Conservation (phyloP, 1,140 invertebrate genomes). For the Copidosoma floridanum region DNA sequence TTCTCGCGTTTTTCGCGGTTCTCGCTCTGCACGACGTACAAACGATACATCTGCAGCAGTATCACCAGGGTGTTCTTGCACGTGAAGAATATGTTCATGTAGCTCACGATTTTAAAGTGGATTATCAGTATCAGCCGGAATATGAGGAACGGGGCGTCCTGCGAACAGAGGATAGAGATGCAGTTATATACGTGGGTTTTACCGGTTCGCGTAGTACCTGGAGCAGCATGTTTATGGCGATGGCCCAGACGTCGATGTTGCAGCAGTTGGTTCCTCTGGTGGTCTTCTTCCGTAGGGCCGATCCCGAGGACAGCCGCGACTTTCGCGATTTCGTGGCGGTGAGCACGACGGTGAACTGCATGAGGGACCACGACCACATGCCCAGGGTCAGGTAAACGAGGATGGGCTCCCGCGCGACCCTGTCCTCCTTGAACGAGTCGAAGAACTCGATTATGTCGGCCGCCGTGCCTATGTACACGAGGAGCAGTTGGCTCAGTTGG, state of each 20-base stretch:
- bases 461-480: conserved; percentile 84
- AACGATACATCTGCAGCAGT: conserved; percentile 77
- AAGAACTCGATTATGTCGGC: conserved; percentile 96
- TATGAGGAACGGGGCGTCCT: conserved; percentile 81
- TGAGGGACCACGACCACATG: conserved; percentile 85
- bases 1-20: conserved; percentile 49
- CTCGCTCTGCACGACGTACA: conserved; percentile 74
- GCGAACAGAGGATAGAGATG: conserved; percentile 18
- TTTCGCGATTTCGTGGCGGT: conserved; percentile 83
- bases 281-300: conserved; percentile 43
- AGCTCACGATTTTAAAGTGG: conserved; percentile 83
- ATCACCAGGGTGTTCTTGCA: conserved; percentile 88
- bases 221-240: conserved; percentile 72
- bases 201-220: conserved; percentile 51
- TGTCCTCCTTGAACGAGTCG: conserved; percentile 88
- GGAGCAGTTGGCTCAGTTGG: conserved; percentile 85
- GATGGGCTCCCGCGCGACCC: conserved; percentile 70
- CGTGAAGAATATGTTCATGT: conserved; percentile 92
- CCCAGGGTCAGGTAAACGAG: conserved; percentile 75
- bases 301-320: conserved; percentile 63
- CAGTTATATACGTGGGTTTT: too few species aligned
- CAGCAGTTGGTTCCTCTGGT: conserved; percentile 64
- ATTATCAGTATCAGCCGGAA: conserved; percentile 81
- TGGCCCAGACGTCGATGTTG: conserved; percentile 81
- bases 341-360: conserved; percentile 87